These are phyloP conservation scores for Plagodis dolabraria DNA, from an alignment of 2,888 invertebrate genomes.

Conservation along the genomic window DNA sequence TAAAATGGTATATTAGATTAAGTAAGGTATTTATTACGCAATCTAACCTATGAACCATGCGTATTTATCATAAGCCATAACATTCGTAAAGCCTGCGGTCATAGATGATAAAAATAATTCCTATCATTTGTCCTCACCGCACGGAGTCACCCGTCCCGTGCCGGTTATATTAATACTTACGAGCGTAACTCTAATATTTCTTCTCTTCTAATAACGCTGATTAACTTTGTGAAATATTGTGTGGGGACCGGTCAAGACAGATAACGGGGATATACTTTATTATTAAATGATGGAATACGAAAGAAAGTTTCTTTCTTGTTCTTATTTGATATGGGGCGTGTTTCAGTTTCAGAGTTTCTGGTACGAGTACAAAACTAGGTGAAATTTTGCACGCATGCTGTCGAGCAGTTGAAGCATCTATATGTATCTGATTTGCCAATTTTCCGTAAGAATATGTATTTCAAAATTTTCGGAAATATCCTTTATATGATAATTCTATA, in stretches of 20 bases:
- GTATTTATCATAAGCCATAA: neutral
- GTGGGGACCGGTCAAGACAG: constrained; percentile 14
- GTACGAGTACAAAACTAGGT: no score
- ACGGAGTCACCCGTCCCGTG: constrained; percentile 1
- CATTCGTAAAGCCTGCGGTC: neutral
- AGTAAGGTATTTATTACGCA: neutral
- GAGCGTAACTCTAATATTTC: constrained; percentile 13
- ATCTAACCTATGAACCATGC: constrained; percentile 8
- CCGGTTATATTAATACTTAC: constrained; percentile 12
- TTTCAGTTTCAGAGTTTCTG: no score
- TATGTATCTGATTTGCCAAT: no score
- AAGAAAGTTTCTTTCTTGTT: neutral
- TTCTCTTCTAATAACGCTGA: constrained; percentile 22
- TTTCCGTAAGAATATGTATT: no score
- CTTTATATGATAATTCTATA: no score
- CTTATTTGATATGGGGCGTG: no score
- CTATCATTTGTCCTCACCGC: constrained; percentile 5
- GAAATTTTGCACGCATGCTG: no score
- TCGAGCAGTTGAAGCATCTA: no score
- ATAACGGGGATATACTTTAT: constrained; percentile 16
- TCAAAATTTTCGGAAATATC: no score
- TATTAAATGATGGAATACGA: constrained; percentile 7
- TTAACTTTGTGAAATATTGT: constrained; percentile 27
- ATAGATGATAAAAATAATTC: constrained; percentile 16
- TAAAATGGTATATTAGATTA: no score